These are phyloP conservation scores for Cheilosia urbana DNA, from an alignment of 2,888 invertebrate genomes.

Conservation along the genomic window DNA sequence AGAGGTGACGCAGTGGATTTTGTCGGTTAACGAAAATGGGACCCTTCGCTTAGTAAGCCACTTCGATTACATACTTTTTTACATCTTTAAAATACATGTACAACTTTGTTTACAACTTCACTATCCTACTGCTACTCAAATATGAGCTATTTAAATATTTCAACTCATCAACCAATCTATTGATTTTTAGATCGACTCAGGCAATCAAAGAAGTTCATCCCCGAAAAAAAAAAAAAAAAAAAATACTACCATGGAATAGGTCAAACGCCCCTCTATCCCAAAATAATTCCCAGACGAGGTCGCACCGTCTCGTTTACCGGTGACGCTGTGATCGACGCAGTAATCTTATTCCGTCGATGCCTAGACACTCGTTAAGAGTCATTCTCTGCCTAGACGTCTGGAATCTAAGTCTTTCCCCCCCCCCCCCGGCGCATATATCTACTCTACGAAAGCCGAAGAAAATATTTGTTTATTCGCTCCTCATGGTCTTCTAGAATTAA, in stretches of 20 bases:
- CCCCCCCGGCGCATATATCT: constrained; percentile 17
- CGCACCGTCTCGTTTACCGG: constrained; percentile 24
- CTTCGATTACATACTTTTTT: too few relatives aligned
- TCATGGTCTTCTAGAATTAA: constrained; percentile 37
- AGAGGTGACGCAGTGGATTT: too few relatives aligned
- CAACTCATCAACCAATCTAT: not conserved
- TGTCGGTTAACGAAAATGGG: too few relatives aligned
- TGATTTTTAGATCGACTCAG: not conserved
- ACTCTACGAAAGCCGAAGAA: constrained; percentile 38
- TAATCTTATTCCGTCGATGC: constrained; percentile 28
- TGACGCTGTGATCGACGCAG: not conserved
- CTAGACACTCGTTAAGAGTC: constrained; percentile 35
- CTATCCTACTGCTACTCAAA: too few relatives aligned
- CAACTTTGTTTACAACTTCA: not conserved
- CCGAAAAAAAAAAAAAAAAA: not conserved
- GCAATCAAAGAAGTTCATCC: constrained; percentile 16
- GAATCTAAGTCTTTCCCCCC: constrained; percentile 19
- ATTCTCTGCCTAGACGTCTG: constrained; percentile 44
- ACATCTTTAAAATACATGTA: not conserved
- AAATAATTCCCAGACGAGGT: constrained; percentile 58
- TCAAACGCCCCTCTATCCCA: constrained; percentile 26
- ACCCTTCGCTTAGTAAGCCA: too few relatives aligned
- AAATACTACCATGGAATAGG: not conserved
- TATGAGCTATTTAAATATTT: not conserved
- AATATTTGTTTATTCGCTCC: not conserved